Base-by-base conservation (phyloP, 2,797 vertebrate species). In the Cuculus canorus region DNA sequence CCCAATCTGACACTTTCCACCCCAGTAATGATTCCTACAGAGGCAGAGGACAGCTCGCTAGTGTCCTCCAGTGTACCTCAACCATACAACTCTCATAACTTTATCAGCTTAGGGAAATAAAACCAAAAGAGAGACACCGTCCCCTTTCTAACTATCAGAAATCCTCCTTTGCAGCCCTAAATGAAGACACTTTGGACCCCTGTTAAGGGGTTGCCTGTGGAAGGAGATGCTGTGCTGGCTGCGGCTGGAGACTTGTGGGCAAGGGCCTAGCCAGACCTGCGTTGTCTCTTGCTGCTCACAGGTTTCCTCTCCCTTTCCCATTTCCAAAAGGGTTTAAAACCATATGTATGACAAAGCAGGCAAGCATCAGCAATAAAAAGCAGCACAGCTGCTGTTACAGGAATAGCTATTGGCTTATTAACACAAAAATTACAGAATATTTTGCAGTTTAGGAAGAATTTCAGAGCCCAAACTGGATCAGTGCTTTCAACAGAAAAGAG, bases 381-480 rank as follows among this genome's bases (percentile, higher is more conserved):
- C 0, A 7, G 60, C 1, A 13, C 33, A 86, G 70, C 14, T 43
- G 35, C 23, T 64, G 11, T 30, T 88, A 65, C n/a, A 93, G 80
- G 66, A 94, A 92, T 78, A 83, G 57, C 76, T 63, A 72, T 1
- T 43, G 5, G 12, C 90, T 96, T 95, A 93, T 84, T 95, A 92
- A 90, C 48, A 86, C 8, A 90, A 92, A 93, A 90, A 72, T 63
- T 76, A 82, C 43, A 23, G 59, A 71, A 6, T 70, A 47, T 86
- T 79, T 76, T 94, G 59, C 25, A 82, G n/a, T 56, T 84, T 32
- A 60, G 60, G 39, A 47, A 72, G 2, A 9, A 54, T n/a, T 88
- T 88, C 37, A 59, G 50, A 94, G 54, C 39, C 73, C 59, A 92
- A 83, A 94, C 32, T 59, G 18, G 21, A 88, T 59, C 54, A 88